phyloP scores from a whole-genome alignment of 2,797 vertebrate species.

The Urocyon cinereoargenteus region DNA sequence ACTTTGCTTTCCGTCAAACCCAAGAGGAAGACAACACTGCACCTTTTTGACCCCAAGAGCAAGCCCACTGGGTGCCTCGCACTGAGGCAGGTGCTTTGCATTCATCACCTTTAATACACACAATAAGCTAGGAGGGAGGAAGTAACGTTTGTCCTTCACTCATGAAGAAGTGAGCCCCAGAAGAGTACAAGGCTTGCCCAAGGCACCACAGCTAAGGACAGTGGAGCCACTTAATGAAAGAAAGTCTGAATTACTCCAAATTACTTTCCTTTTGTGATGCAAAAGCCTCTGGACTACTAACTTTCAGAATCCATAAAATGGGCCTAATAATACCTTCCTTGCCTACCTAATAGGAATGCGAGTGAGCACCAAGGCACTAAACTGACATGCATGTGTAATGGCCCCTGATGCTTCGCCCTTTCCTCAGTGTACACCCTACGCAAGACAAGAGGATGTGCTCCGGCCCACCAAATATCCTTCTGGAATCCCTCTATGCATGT shows the following conservation, averaged over 20 bases:
- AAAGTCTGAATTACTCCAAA: not conserved
- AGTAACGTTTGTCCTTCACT: not conserved
- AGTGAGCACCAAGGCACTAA: not conserved
- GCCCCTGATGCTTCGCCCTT: not conserved
- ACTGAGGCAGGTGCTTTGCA: not conserved
- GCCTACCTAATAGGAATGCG: not conserved
- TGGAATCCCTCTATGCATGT: not conserved
- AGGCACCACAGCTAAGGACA: not conserved
- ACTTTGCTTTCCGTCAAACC: not conserved
- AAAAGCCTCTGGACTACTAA: not conserved
- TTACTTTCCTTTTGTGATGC: not conserved
- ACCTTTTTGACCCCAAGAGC: not conserved
- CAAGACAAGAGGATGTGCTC: not conserved
- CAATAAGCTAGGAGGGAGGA: not conserved
- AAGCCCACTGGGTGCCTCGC: not conserved
- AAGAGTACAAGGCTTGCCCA: not conserved
- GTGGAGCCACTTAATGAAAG: not conserved
- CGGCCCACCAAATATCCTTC: not conserved
- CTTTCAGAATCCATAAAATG: constrained; percentile 11
- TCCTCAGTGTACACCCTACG: not conserved
- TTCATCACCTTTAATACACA: not conserved
- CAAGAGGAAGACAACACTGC: not conserved
- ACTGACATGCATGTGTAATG: not conserved
- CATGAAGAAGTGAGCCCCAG: not conserved
- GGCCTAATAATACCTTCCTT: not conserved